phyloP scores from a whole-genome alignment of 2,888 invertebrate species.

The Tuta absoluta region DNA sequence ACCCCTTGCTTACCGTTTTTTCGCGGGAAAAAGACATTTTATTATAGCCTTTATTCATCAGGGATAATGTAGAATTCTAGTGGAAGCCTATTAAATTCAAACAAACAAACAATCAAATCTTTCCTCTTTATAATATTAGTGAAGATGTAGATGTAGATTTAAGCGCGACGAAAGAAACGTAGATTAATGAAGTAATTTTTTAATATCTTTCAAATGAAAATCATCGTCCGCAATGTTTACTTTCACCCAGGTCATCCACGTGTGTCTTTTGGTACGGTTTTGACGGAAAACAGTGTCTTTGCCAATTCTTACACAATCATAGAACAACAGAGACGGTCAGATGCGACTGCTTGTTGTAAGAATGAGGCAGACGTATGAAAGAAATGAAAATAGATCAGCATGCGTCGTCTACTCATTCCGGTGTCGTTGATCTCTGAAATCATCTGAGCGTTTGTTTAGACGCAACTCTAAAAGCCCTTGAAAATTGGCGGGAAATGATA shows the following conservation, averaged over 20 bases:
- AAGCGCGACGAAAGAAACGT: background rate
- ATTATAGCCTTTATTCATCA: too few species aligned
- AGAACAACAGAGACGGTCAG: conserved; percentile 43
- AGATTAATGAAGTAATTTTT: background rate
- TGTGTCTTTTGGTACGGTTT: conserved; percentile 67
- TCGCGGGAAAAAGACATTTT: too few species aligned
- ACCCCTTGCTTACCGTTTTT: too few species aligned
- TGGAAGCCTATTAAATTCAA: too few species aligned
- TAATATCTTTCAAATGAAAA: background rate
- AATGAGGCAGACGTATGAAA: conserved; percentile 56
- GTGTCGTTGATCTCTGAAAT: conserved; percentile 75
- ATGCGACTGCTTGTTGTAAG: conserved; percentile 38
- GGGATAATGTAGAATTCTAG: too few species aligned
- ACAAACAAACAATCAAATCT: too few species aligned
- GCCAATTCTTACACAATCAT: conserved; percentile 76
- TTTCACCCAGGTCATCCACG: conserved; percentile 58
- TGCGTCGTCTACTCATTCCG: conserved; percentile 64
- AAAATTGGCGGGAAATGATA: background rate
- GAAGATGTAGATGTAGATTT: too few species aligned
- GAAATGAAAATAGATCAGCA: conserved; percentile 65
- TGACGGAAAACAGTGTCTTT: conserved; percentile 57
- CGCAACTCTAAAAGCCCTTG: background rate
- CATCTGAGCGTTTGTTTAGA: conserved; percentile 41
- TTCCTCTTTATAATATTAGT: too few species aligned
- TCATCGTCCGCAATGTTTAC: conserved; percentile 19